phyloP scores from a whole-genome alignment of 2,888 invertebrate species.

The Polyploca ridens region DNA sequence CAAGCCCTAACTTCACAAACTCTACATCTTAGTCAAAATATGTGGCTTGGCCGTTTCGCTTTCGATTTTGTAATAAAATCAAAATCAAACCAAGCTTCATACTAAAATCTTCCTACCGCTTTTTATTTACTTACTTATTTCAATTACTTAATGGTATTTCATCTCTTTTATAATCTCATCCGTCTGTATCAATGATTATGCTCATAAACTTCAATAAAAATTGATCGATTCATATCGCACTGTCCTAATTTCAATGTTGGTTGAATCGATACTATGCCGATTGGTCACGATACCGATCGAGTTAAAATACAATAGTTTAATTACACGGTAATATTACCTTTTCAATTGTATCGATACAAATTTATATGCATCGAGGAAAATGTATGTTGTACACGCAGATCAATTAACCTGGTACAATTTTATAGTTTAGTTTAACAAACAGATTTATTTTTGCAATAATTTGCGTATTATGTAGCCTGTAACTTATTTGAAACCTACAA shows the following conservation, averaged over 20 bases:
- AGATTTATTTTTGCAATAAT: too few relatives aligned
- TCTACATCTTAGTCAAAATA: too few relatives aligned
- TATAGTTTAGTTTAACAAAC: neutral
- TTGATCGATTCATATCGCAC: neutral
- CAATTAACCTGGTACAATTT: neutral
- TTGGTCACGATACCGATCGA: slow-evolving; percentile 7
- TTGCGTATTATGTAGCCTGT: too few relatives aligned
- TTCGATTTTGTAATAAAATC: too few relatives aligned
- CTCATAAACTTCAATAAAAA: neutral
- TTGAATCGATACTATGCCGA: neutral
- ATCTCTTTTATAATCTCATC: neutral
- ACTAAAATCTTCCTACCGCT: too few relatives aligned
- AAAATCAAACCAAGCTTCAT: too few relatives aligned
- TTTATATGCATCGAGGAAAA: neutral
- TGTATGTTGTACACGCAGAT: neutral
- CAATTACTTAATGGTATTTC: neutral
- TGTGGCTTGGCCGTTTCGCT: too few relatives aligned
- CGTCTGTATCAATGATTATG: neutral
- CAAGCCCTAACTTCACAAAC: too few relatives aligned
- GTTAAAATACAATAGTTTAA: slow-evolving; percentile 1
- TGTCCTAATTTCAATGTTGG: neutral
- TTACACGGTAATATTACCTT: neutral
- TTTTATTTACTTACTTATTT: neutral
- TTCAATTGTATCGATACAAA: neutral
- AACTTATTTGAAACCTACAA: too few relatives aligned